These are phyloP conservation scores for Ardeotis arabs DNA, from an alignment of 2,113 vertebrate species.

Conservation along the genomic window DNA sequence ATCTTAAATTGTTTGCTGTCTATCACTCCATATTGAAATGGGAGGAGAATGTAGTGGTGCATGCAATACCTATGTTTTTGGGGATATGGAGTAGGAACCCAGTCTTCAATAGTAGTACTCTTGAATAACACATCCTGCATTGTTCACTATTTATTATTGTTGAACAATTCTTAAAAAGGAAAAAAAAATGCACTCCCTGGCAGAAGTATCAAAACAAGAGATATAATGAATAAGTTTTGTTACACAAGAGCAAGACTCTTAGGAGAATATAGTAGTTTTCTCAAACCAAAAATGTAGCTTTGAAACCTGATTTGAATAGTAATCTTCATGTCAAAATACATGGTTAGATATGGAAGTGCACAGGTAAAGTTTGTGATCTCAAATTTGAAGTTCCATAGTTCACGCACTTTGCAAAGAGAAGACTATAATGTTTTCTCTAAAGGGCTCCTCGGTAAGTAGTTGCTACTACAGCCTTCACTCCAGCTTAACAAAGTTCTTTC, in stretches of 20 bases:
- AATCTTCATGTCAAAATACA: background rate
- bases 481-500: background rate
- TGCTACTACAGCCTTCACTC: background rate
- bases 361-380: background rate
- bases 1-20: background rate
- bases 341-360: background rate
- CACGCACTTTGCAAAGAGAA: background rate
- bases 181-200: background rate
- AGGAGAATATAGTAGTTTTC: background rate
- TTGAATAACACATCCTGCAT: background rate
- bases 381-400: background rate
- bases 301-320: background rate
- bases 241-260: background rate
- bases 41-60: fast-evolving
- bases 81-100: background rate
- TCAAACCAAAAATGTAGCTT: background rate
- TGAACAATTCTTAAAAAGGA: background rate
- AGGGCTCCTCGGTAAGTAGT: background rate
- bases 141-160: background rate
- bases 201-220: background rate
- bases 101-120: background rate
- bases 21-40: background rate
- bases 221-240: background rate
- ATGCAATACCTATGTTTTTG: background rate
- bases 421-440: background rate